Base-by-base conservation (phyloP, 2,888 invertebrate species). In the Cryptophagus acutangulus region DNA sequence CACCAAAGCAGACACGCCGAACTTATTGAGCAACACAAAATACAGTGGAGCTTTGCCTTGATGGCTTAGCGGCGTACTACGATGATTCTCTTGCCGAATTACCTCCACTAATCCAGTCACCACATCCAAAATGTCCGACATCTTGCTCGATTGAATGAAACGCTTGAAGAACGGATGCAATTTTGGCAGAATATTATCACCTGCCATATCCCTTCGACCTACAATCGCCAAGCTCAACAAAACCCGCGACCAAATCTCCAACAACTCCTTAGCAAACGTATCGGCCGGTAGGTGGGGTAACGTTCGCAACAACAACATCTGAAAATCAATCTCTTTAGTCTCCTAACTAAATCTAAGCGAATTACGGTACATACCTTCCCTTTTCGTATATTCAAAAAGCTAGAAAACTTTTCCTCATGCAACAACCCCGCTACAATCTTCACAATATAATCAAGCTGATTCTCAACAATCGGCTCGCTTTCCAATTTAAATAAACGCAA, bases 381-480 rank as follows among this genome's bases (percentile, higher is more conserved):
- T 63, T 91, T 91, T 51, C 87, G 76, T 31, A 90, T 84, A 50
- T 78, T 78, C 61, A 90, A 70, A 72, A 87, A 81, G 57, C 81
- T 80, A 16, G 78, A 70, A 42, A 89, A 71, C 55, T 87, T 78
- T 37, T 88, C 87, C 2, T 81, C 78, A 45, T 79, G 76, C 17
- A 82, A 65, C 16, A 86, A 62, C 0, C 82, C 78, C 1, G 73
- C 71, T 46, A 83, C 74, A 57, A 88, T 75, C 46, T 78, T 81
- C 45, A 74, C 75, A 15, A 87, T 70, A 28, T 87, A 71, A 18
- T 76, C 75, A 1, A 72, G 71, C 16, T 74, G 75, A 18, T 71
- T 71, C 14, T 75, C 74, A 12, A 63, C 66, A 26, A 74, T 48
- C 2, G 73, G 73, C 16, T 65, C 56, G 30, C 68, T 73, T 55